These are phyloP conservation scores for Hirtodrosophila confusa DNA, from an alignment of 2,888 invertebrate species.

Conservation along the genomic window DNA sequence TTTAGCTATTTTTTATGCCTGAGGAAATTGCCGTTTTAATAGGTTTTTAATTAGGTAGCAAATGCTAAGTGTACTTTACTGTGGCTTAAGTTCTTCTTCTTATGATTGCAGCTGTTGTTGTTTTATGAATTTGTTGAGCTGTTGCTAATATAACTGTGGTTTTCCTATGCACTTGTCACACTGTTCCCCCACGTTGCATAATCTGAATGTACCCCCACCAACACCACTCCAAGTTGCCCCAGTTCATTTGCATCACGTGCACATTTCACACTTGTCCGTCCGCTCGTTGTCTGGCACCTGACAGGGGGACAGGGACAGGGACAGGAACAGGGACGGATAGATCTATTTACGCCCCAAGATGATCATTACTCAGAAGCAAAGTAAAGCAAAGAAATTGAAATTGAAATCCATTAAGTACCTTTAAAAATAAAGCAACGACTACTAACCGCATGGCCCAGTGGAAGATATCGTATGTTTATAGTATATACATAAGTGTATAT, in stretches of 20 bases:
- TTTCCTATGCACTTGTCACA: constrained; percentile 27
- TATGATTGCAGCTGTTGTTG: constrained; percentile 1
- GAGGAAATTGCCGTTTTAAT: constrained; percentile 52
- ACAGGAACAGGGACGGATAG: constrained; percentile 3
- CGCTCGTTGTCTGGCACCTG: constrained; percentile 67
- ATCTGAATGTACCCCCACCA: constrained; percentile 10
- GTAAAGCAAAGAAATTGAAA: constrained; percentile 57
- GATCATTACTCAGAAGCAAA: constrained; percentile 29
- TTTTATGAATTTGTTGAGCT: constrained; percentile 10
- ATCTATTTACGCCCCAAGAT: constrained; percentile 52
- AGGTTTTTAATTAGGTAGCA: constrained; percentile 60
- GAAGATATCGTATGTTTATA: constrained; percentile 35
- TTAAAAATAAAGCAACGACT: constrained; percentile 76
- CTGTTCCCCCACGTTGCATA: constrained; percentile 61
- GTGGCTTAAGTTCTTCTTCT: neutral
- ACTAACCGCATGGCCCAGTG: constrained; percentile 80
- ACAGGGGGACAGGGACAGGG: constrained; percentile 21
- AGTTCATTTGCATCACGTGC: constrained; percentile 61
- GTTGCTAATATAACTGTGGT: constrained; percentile 22
- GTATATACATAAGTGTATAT: constrained; percentile 9
- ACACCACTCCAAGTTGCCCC: neutral
- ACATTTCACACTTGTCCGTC: constrained; percentile 47
- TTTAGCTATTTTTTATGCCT: constrained; percentile 4
- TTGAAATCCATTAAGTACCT: constrained; percentile 78
- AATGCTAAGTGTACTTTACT: constrained; percentile 29